Evolutionary conservation across 1,140 invertebrate species (phyloP).

Genomic region (Drosophila quadrilineata): DNA sequence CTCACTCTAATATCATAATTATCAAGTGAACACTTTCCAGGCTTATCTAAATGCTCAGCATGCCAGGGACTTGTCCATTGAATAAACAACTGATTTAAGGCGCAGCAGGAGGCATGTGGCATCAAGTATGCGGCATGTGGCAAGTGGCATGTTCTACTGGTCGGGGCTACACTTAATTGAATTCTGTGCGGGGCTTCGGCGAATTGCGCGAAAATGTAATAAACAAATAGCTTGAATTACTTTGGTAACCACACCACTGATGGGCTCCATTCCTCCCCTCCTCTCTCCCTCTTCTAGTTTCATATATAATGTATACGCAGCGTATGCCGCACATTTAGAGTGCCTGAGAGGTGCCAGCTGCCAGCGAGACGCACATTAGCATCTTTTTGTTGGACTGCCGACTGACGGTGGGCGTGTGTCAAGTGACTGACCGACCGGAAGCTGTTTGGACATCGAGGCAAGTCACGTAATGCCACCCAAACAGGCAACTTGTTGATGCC

Average conservation of each 20-base stretch:
- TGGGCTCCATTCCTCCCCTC: neutral
- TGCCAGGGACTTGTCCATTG: neutral
- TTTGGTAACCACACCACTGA: slow-evolving; percentile 8
- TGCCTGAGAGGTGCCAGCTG: neutral
- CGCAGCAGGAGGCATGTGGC: slow-evolving; percentile 27
- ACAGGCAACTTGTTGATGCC: slow-evolving; percentile 39
- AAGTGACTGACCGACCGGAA: slow-evolving; percentile 18
- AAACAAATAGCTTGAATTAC: slow-evolving; percentile 45
- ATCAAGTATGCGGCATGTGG: slow-evolving; percentile 1
- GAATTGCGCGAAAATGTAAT: slow-evolving; percentile 18
- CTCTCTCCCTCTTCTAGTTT: neutral
- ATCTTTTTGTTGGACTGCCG: neutral
- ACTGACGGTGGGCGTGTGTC: neutral
- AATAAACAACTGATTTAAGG: slow-evolving; percentile 22
- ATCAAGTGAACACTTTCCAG: neutral
- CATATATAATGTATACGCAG: slow-evolving; percentile 30
- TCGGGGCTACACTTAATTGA: slow-evolving; percentile 37
- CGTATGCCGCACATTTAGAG: slow-evolving; percentile 31
- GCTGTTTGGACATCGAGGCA: slow-evolving; percentile 27
- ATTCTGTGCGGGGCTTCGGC: slow-evolving; percentile 15
- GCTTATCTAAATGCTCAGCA: slow-evolving; percentile 21
- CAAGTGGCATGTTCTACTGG: neutral
- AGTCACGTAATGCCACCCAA: slow-evolving; percentile 33
- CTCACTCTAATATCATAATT: slow-evolving; percentile 6
- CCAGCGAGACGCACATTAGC: slow-evolving; percentile 26